phyloP scores from a whole-genome alignment of 2,888 invertebrate genomes.

The Bimastos eiseni region DNA sequence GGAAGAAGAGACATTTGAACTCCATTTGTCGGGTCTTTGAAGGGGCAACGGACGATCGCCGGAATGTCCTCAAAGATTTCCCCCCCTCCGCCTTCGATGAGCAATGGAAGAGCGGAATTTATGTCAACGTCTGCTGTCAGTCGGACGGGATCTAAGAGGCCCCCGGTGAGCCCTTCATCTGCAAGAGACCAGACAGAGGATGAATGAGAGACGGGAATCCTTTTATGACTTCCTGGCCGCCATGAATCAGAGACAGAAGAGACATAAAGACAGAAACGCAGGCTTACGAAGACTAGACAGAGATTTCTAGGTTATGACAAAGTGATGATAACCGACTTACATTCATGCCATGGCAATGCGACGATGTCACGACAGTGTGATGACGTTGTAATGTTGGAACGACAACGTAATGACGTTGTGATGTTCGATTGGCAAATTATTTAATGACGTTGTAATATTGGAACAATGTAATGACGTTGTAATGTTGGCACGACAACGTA shows the following conservation, averaged over 20 bases:
- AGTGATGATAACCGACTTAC: not conserved
- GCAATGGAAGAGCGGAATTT: not conserved
- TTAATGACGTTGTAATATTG: no score
- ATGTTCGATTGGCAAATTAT: no score
- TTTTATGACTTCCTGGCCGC: slow-evolving; percentile 13
- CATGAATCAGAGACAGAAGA: not conserved
- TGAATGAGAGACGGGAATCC: not conserved
- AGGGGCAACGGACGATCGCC: not conserved
- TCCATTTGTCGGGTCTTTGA: not conserved
- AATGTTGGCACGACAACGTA: no score
- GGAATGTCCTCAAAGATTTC: not conserved
- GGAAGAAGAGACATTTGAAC: not conserved
- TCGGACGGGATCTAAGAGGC: not conserved
- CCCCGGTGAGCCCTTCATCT: not conserved
- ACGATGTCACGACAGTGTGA: not conserved
- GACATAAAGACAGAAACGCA: not conserved
- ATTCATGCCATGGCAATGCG: not conserved
- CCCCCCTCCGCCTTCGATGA: not conserved
- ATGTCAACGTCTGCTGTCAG: not conserved
- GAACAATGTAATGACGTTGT: no score
- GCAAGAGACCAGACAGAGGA: not conserved
- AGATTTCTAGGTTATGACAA: not conserved
- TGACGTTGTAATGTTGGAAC: no score
- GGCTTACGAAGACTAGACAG: not conserved
- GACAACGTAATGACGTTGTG: no score